These are phyloP conservation scores for Syngnathoides biaculeatus DNA, from an alignment of 2,113 vertebrate genomes.

Conservation along the genomic window DNA sequence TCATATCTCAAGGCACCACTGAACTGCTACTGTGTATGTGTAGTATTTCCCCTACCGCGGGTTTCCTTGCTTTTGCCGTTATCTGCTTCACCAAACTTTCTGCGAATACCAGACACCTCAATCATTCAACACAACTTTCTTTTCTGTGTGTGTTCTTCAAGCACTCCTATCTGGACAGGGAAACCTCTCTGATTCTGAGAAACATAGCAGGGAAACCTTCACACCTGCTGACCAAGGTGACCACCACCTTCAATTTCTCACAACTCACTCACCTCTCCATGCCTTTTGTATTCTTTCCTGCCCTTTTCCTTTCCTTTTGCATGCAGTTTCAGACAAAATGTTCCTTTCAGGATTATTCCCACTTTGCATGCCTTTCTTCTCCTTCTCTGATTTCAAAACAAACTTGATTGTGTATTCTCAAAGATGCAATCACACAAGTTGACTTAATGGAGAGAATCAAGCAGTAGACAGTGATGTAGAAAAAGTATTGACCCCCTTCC, in stretches of 20 bases:
- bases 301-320: background rate
- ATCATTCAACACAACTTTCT: slow-evolving; percentile 33
- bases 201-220: slow-evolving; percentile 99
- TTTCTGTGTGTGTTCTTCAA: slow-evolving; percentile 75
- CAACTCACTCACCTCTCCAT: slow-evolving; percentile 42
- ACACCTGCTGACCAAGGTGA: slow-evolving; percentile 99
- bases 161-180: slow-evolving; percentile 99
- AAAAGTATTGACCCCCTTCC: no score
- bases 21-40: background rate
- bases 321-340: background rate
- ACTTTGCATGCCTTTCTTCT: background rate
- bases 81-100: slow-evolving; percentile 25
- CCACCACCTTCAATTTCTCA: slow-evolving; percentile 32
- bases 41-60: slow-evolving; percentile 20
- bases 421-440: background rate
- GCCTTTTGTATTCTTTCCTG: background rate
- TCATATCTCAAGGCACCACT: no score
- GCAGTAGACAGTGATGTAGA: no score
- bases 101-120: slow-evolving; percentile 26
- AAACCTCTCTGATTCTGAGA: slow-evolving; percentile 99
- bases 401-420: background rate
- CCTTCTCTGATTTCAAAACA: background rate
- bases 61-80: slow-evolving; percentile 8
- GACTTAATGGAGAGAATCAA: no score
- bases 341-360: background rate